Base-by-base conservation (phyloP, 2,888 invertebrate genomes). In the Caenorhabditis sp. region DNA sequence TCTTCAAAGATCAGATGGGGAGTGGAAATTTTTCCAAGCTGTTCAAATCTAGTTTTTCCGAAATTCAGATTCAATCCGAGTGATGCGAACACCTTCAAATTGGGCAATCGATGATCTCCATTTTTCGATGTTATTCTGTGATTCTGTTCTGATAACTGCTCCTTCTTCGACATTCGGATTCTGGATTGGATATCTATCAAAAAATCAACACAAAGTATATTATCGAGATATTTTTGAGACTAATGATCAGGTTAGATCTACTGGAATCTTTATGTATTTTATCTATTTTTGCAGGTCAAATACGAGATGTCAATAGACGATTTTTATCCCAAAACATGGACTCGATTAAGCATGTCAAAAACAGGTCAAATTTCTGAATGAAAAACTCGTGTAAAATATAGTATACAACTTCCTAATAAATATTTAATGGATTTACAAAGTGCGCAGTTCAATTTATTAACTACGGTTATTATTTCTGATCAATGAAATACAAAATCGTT, bases 161-260 rank as follows among this genome's bases (percentile, higher is more conserved):
- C 66, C 70, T 14, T 70, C 70, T 14, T 70, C 70, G 3, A 70
- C 66, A 14, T 70, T 70, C 12, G 70, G 66, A 14, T 70, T 66
- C 66, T 70, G 70, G 70, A 20, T 70, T n/a, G 66, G 66, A 66
- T 70, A 63, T 60, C 38, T 70, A 3, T 70, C 70, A 38, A 66
- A 60, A 54, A 67, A 70, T 54, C 53, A 49, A 26, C 43, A 63
- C 8, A 63, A 63, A 31, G 70, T 70, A 0, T 70, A 56, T 38
- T 70, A 70, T 21, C 53, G 70, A 1, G 70, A 70, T 63, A 70
- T 70, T 59, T 56, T 43, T 17, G 66, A 70, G 53, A 62, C 63
- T 4, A 53, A 70, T 17, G 70, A 70, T 52, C 53, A 52, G 21
- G 71, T 71, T 58, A 26, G 26, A 26, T 8, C 12, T 56, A 1